phyloP scores from a whole-genome alignment of 2,888 invertebrate species.

The Drosophila diplacantha region DNA sequence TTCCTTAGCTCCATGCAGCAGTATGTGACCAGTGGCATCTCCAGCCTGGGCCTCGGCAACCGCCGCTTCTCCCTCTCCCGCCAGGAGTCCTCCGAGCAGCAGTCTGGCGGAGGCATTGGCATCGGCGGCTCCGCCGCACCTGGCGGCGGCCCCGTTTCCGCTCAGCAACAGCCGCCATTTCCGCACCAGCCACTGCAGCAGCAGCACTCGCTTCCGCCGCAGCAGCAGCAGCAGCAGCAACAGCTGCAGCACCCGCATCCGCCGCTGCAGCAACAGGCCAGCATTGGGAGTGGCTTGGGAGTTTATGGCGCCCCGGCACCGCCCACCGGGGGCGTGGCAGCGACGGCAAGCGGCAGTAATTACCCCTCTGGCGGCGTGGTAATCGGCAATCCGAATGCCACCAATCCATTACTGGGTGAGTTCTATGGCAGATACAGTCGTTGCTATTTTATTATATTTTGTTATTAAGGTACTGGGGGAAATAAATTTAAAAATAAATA shows the following conservation, averaged over 20 bases:
- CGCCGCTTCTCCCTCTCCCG: slow-evolving; percentile 85
- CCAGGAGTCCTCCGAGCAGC: slow-evolving; percentile 81
- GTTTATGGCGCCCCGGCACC: slow-evolving; percentile 60
- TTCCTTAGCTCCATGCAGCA: slow-evolving; percentile 91
- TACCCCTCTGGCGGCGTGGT: slow-evolving; percentile 71
- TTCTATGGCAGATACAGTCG: slow-evolving; percentile 18
- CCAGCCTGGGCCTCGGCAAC: slow-evolving; percentile 87
- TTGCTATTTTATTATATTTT: neutral
- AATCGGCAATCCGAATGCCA: slow-evolving; percentile 74
- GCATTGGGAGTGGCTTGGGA: slow-evolving; percentile 54
- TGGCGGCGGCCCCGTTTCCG: slow-evolving; percentile 41
- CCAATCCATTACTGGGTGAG: slow-evolving; percentile 74
- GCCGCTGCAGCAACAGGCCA: slow-evolving; percentile 60
- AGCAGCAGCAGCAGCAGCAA: slow-evolving; percentile 40
- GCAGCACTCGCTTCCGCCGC: slow-evolving; percentile 39
- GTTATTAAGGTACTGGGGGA: neutral
- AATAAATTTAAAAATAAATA: neutral
- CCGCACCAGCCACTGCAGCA: slow-evolving; percentile 25
- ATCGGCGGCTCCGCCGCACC: slow-evolving; percentile 14
- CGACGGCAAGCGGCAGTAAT: slow-evolving; percentile 48
- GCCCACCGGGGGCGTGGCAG: slow-evolving; percentile 54
- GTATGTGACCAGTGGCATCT: slow-evolving; percentile 91
- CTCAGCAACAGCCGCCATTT: slow-evolving; percentile 32
- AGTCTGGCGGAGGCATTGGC: slow-evolving; percentile 37
- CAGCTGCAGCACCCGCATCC: slow-evolving; percentile 47